Evolutionary conservation across 35 echinoderm and acorn worm genomes (phyloP).

Genomic region (Holothuria glaberrima): DNA sequence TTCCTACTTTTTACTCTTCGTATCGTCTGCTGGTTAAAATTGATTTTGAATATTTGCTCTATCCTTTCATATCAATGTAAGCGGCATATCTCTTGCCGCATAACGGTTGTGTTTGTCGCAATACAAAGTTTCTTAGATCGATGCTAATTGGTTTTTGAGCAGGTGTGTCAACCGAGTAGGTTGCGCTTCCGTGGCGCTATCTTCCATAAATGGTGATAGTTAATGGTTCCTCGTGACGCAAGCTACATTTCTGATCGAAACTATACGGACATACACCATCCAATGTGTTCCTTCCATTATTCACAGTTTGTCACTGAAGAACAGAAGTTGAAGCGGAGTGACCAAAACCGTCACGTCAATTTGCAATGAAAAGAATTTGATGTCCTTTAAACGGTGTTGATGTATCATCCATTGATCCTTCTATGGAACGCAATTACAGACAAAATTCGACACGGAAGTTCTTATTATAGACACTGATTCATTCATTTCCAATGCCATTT

Average conservation of each 20-base stretch:
- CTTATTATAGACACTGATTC: too few relatives aligned
- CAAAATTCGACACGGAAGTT: too few relatives aligned
- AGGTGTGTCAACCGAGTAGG: constrained; percentile 37
- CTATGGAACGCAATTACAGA: too few relatives aligned
- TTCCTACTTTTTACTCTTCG: neutral
- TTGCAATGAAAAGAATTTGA: too few relatives aligned
- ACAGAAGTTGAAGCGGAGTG: too few relatives aligned
- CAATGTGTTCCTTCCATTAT: too few relatives aligned
- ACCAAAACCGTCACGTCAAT: too few relatives aligned
- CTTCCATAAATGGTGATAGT: neutral
- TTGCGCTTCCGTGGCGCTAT: constrained; percentile 28
- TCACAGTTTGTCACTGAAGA: too few relatives aligned
- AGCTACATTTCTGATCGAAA: neutral
- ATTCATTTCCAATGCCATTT: too few relatives aligned
- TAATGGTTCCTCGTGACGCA: constrained; percentile 20
- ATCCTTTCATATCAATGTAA: constrained; percentile 25
- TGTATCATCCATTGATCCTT: too few relatives aligned
- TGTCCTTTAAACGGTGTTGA: too few relatives aligned
- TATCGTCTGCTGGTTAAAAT: constrained; percentile 18
- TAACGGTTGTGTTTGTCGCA: neutral
- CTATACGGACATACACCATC: too few relatives aligned
- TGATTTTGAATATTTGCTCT: constrained; percentile 32
- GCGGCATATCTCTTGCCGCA: neutral
- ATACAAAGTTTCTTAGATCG: constrained; percentile 38
- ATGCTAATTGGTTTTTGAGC: constrained; percentile 52